Conservation (phyloP, 2,113 vertebrate species). For the Sinocyclocheilus anophthalmus region DNA sequence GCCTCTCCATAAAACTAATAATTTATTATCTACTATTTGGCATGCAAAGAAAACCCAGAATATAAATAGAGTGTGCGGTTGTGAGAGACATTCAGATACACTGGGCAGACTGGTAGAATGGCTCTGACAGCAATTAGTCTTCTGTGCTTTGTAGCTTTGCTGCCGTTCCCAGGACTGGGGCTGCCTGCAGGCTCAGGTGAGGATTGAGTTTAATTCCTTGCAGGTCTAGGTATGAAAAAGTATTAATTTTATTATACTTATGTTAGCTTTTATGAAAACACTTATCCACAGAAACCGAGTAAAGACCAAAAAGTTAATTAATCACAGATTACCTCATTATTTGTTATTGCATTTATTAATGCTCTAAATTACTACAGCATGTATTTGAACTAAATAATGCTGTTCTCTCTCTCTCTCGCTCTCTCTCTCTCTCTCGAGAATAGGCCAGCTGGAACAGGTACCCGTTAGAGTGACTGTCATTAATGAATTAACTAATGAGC, state of each 20-base stretch:
- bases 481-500: conserved; percentile 55
- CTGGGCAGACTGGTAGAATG: conserved; percentile 11
- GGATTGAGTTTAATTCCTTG: not conserved
- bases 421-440: not conserved
- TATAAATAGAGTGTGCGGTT: not conserved
- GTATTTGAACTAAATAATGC: not conserved
- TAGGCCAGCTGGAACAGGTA: conserved; percentile 28
- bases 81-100: not conserved
- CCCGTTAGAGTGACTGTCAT: conserved; percentile 65
- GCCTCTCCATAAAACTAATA: not conserved
- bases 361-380: not conserved
- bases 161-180: conserved; percentile 2
- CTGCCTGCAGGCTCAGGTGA: conserved; percentile 32
- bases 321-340: too few species aligned
- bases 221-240: not conserved
- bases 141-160: conserved; percentile 26
- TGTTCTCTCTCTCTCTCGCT: not conserved
- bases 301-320: too few species aligned
- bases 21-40: conserved; percentile 6
- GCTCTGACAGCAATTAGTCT: conserved; percentile 1
- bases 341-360: too few species aligned
- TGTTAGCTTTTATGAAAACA: too few species aligned
- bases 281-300: too few species aligned
- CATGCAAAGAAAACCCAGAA: not conserved
- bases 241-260: too few species aligned